These are phyloP conservation scores for Choristoneura rosaceana DNA, from an alignment of 2,888 invertebrate genomes.

Conservation along the genomic window DNA sequence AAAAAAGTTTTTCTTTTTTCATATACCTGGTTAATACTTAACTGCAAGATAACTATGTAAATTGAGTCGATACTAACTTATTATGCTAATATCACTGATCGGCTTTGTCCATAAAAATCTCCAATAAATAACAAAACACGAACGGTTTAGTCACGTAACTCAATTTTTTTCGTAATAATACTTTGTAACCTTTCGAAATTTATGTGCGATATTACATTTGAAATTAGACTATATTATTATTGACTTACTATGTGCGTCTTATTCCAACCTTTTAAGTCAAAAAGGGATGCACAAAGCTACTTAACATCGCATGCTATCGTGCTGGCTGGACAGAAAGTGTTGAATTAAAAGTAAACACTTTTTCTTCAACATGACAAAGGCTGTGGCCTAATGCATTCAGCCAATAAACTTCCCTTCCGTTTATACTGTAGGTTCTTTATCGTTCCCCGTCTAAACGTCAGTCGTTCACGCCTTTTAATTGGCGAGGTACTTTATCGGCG, in stretches of 20 bases:
- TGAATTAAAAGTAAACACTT: conserved; percentile 4
- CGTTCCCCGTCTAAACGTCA: conserved; percentile 39
- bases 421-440: conserved; percentile 32
- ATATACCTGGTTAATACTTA: no score
- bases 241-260: neutral
- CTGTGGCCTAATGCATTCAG: conserved; percentile 24
- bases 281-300: neutral
- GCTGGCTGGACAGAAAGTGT: neutral
- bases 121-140: neutral
- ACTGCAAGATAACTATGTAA: no score
- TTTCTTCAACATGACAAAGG: conserved; percentile 9
- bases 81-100: neutral
- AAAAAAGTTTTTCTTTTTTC: no score
- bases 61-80: no score
- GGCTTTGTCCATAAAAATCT: neutral
- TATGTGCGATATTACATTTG: no score
- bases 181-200: no score
- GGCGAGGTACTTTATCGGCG: conserved; percentile 43
- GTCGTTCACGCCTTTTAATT: conserved; percentile 46
- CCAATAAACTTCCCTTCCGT: conserved; percentile 23
- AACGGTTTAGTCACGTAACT: neutral
- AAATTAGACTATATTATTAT: neutral
- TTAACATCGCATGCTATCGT: neutral
- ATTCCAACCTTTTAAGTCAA: neutral
- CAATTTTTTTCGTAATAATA: neutral